Base-by-base conservation (phyloP, 2,113 vertebrate species). In the Ariopsis seemanni region DNA sequence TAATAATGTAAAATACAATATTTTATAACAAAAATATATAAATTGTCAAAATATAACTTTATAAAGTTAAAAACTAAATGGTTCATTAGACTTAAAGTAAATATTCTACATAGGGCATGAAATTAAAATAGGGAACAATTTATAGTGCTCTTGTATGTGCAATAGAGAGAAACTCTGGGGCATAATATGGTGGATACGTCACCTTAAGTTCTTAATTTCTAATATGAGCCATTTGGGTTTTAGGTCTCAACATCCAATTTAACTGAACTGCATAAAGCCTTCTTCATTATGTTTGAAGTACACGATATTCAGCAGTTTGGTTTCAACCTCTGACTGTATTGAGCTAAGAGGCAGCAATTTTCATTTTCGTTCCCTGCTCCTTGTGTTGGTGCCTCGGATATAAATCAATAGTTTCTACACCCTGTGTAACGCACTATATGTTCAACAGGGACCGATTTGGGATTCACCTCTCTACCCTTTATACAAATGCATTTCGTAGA, bases 321-420 rank as follows among this genome's bases (percentile, higher is more conserved):
- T 58, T 80, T 60, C 79, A 22, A 17, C 55, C 30, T 57, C 52
- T 4, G 11, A 55, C 75, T 79, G 6, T 53, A 17, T 27, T 27
- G 50, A n/a, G 22, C 25, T 53, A 78, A 53, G 50, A 53, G 75
- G 25, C 27, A 22, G 17, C 27, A 34, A 6, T 42, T 60, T 34
- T 22, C 10, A 3, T 17, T 81, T 60, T 81, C 20, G n/a, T 4
- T 12, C 55, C 27, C 1, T 60, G 42, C 55, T 34, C 8, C 27
- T 60, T 42, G 17, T 60, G 15, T 22, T 42, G 8, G 27, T 60
- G 17, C 57, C 8, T 60, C 18, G 42, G 5, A 60, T 60, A 81
- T 81, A 34, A 60, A 60, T 81, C 79, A 42, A 81, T 60, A 81
- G 20, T 42, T 34, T 78, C 25, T 79, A 27, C 75, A 79, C 52